Evolutionary conservation across 2,888 invertebrate genomes (phyloP).

Genomic region (Zaprionus lineosus): DNA sequence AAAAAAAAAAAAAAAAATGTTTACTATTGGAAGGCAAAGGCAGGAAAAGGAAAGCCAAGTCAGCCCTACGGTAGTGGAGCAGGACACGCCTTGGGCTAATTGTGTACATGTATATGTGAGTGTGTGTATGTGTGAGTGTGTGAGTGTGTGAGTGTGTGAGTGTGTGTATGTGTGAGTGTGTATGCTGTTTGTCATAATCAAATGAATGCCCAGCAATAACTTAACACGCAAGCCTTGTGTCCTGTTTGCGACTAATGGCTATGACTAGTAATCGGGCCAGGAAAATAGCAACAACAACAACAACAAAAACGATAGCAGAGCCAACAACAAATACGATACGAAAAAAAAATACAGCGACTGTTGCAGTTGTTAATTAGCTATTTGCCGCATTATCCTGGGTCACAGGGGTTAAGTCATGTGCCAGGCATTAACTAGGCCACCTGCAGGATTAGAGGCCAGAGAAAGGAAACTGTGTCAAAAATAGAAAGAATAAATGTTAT

Average conservation of each 20-base stretch:
- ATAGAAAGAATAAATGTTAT: slow-evolving; percentile 44
- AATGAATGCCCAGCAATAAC: slow-evolving; percentile 65
- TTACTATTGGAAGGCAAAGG: neutral
- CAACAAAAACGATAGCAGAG: neutral
- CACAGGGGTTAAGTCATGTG: slow-evolving; percentile 12
- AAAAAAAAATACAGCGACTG: slow-evolving; percentile 38
- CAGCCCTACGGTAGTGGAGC: slow-evolving; percentile 43
- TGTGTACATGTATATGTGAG: slow-evolving; percentile 41
- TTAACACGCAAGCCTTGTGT: slow-evolving; percentile 63
- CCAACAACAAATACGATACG: neutral
- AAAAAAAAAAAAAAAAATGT: slow-evolving; percentile 3
- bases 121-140: slow-evolving; percentile 9
- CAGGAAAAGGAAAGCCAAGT: slow-evolving; percentile 31
- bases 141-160: slow-evolving; percentile 4
- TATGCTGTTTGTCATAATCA: slow-evolving; percentile 68
- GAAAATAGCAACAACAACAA: neutral
- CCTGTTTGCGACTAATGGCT: slow-evolving; percentile 53
- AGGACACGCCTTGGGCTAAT: slow-evolving; percentile 70
- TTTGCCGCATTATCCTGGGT: slow-evolving; percentile 64
- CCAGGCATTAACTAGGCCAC: slow-evolving; percentile 48
- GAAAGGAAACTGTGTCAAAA: too few species aligned
- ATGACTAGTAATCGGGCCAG: slow-evolving; percentile 46
- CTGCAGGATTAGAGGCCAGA: slow-evolving; percentile 28
- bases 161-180: slow-evolving; percentile 17
- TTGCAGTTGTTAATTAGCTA: slow-evolving; percentile 71